A percentile compares a stretch with the other conserved stretches of the same genome.
Conservation (phyloP, 2,113 vertebrate genomes). For the Hypomesus transpacificus region DNA sequence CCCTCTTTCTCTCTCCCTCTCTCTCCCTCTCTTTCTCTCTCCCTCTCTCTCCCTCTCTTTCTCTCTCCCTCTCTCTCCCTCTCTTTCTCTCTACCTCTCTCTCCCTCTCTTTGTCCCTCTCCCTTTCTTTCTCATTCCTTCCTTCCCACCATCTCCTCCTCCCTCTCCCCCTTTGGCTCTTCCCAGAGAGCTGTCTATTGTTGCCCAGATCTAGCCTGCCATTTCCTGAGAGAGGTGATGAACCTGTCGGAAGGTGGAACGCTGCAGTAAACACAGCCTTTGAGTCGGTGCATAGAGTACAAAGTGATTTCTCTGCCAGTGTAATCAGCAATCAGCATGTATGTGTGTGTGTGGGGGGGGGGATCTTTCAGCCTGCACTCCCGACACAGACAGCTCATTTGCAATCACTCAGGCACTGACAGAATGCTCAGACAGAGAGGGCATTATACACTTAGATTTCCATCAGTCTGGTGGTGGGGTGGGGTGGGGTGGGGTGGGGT, state of each 20-base stretch:
- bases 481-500: too few relatives aligned
- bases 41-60: background rate
- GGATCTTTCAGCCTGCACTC: background rate
- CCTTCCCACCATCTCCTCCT: background rate
- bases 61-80: too few relatives aligned
- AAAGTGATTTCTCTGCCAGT: background rate
- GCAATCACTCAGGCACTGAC: background rate
- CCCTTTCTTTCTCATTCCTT: background rate
- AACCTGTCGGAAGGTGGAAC: slow-evolving; percentile 52
- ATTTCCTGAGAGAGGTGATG: slow-evolving; percentile 40
- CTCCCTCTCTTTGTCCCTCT: background rate
- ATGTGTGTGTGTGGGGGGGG: background rate
- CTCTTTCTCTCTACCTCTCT: too few relatives aligned
- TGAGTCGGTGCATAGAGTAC: background rate
- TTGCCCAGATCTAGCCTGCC: background rate
- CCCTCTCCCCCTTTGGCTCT: background rate
- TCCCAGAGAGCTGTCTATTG: background rate
- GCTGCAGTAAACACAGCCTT: slow-evolving; percentile 15
- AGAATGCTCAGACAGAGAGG: background rate
- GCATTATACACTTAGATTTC: background rate
- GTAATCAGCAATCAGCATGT: slow-evolving; percentile 4
- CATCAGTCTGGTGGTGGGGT: background rate
- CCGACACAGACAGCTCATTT: background rate
- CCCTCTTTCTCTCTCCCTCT: background rate
- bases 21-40: too few relatives aligned